Percentiles rank a stretch among this genome's conserved stretches.
phyloP scores from a whole-genome alignment of 1,140 invertebrate species.

The roundworm (Caenorhabditis elegans) region DNA sequence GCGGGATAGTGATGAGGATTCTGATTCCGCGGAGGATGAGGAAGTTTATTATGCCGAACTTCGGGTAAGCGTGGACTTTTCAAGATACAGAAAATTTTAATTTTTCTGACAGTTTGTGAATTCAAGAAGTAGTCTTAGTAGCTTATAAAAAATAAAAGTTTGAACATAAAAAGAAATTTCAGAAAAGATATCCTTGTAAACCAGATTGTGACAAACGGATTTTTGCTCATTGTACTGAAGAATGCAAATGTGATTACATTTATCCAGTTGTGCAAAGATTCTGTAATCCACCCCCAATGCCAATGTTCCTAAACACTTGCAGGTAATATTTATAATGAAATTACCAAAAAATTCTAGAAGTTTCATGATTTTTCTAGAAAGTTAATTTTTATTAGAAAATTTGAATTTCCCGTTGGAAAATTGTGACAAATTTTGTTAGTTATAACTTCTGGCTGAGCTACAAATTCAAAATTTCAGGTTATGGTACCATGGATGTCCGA shows the following conservation, averaged over 20 bases:
- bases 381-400: too few species aligned
- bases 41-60: conserved; percentile 36
- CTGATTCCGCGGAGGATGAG: conserved; percentile 9
- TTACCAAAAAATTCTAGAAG: too few species aligned
- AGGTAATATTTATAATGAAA: conserved; percentile 1
- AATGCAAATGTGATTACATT: conserved; percentile 56
- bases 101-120: too few species aligned
- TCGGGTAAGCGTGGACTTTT: neutral
- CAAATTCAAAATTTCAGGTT: conserved; percentile 17
- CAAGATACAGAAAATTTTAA: too few species aligned
- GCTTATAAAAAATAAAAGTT: too few species aligned
- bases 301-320: conserved; percentile 55
- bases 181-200: conserved; percentile 50
- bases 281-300: conserved; percentile 56
- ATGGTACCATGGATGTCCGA: conserved; percentile 56
- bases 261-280: conserved; percentile 56
- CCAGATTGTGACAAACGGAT: conserved; percentile 46
- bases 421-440: too few species aligned
- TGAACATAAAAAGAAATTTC: neutral
- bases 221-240: conserved; percentile 46
- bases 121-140: too few species aligned
- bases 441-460: neutral
- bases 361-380: too few species aligned
- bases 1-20: neutral
- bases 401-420: too few species aligned